phyloP scores from a whole-genome alignment of 2,113 vertebrate genomes.

The Halichoeres trimaculatus region DNA sequence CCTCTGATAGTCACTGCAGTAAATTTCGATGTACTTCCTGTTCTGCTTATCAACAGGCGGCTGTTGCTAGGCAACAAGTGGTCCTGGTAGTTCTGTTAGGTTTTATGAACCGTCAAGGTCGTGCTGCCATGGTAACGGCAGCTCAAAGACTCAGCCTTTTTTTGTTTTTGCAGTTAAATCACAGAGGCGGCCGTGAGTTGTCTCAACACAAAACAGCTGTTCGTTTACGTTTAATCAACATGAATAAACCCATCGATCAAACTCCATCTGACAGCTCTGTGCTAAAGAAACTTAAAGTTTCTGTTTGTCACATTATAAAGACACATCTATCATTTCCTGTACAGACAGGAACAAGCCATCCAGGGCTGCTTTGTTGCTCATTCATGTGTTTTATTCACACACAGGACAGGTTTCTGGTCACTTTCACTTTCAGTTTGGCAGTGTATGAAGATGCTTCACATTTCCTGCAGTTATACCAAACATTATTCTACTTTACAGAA shows the following conservation, averaged over 20 bases:
- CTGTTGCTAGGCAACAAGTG: conserved; percentile 49
- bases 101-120: conserved; percentile 4
- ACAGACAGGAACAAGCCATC: not conserved
- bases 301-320: no score
- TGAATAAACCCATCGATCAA: no score
- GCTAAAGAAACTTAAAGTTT: not conserved
- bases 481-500: not conserved
- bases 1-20: not conserved
- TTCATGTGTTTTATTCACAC: not conserved
- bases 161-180: not conserved
- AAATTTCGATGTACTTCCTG: not conserved
- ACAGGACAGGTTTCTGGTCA: no score
- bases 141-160: not conserved
- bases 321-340: no score
- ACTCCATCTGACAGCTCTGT: not conserved
- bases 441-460: not conserved
- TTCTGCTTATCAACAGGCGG: conserved; percentile 26
- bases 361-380: not conserved
- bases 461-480: not conserved
- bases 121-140: conserved; percentile 44
- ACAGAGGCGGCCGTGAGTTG: not conserved
- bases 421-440: not conserved
- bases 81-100: not conserved
- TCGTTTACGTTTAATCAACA: no score
- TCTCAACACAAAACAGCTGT: no score